Evolutionary conservation across 2,113 vertebrate genomes (phyloP).

Genomic region (Phyllopteryx taeniolatus): DNA sequence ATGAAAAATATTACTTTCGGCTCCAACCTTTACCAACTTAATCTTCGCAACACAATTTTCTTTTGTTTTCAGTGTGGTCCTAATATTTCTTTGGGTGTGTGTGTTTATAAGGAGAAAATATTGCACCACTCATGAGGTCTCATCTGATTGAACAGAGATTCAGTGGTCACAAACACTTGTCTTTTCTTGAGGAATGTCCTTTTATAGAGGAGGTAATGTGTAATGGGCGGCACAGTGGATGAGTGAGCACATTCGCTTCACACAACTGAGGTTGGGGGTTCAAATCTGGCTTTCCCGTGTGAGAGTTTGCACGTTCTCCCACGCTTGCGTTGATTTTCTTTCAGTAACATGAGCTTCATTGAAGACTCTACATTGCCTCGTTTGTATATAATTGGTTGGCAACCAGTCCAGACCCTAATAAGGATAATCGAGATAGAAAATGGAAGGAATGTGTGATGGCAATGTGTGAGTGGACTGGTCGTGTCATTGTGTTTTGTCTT

Average conservation of each 20-base stretch:
- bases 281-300: background rate
- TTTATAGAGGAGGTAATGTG: background rate
- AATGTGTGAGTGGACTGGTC: background rate
- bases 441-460: background rate
- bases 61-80: slow-evolving; percentile 1
- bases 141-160: slow-evolving; percentile 31
- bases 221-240: background rate
- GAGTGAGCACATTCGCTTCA: background rate
- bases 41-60: background rate
- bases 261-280: background rate
- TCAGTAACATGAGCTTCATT: background rate
- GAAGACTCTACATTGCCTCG: no score
- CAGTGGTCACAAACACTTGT: background rate
- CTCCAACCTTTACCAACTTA: no score
- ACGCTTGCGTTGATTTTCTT: background rate
- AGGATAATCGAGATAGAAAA: background rate
- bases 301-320: background rate
- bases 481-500: background rate
- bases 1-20: no score
- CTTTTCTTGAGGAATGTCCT: background rate
- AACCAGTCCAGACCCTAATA: background rate
- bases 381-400: no score
- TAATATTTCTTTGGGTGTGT: background rate
- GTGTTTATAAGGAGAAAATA: slow-evolving; percentile 18
- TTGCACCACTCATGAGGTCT: slow-evolving; percentile 62